A percentile compares a stretch with the other conserved stretches of the same genome.
phyloP scores from a whole-genome alignment of 1,140 invertebrate species.

The Drosophila nannoptera region DNA sequence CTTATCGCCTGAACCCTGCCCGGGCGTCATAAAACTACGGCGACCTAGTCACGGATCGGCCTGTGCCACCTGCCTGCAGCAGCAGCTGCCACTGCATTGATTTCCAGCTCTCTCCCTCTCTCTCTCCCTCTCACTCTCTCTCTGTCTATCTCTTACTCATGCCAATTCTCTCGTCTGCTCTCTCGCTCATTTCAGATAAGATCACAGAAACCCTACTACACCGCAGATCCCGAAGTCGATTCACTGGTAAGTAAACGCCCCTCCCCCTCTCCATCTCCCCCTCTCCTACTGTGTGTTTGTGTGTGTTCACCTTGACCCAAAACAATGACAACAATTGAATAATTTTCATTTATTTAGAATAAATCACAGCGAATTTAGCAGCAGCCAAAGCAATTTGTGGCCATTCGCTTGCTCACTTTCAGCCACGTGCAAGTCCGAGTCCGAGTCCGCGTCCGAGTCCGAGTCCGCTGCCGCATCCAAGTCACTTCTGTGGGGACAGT shows the following conservation, averaged over 20 bases:
- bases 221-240: conserved; percentile 98
- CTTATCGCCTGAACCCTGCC: conserved; percentile 55
- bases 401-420: conserved; percentile 51
- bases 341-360: conserved; percentile 78
- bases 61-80: conserved; percentile 43
- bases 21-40: conserved; percentile 65
- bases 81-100: conserved; percentile 41
- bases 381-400: conserved; percentile 68
- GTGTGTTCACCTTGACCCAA: conserved; percentile 72
- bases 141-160: conserved; percentile 26
- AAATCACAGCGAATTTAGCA: conserved; percentile 73
- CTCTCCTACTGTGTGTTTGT: conserved; percentile 23
- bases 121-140: too few species aligned
- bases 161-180: conserved; percentile 14
- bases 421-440: not conserved
- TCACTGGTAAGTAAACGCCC: conserved; percentile 97
- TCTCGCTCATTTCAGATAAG: conserved; percentile 91
- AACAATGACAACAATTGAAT: conserved; percentile 74
- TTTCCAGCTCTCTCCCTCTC: too few species aligned
- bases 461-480: conserved; percentile 2
- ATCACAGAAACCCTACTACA: conserved; percentile 98
- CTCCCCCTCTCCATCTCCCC: too few species aligned
- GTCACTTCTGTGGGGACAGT: conserved; percentile 69
- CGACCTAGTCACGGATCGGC: conserved; percentile 39
- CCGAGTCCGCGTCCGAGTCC: not conserved